A percentile compares a stretch with the other conserved stretches of the same genome.
Evolutionary conservation across 92 coral and sea anemone genomes (phyloP).

Genomic region (Umimayanthus chanpuru): DNA sequence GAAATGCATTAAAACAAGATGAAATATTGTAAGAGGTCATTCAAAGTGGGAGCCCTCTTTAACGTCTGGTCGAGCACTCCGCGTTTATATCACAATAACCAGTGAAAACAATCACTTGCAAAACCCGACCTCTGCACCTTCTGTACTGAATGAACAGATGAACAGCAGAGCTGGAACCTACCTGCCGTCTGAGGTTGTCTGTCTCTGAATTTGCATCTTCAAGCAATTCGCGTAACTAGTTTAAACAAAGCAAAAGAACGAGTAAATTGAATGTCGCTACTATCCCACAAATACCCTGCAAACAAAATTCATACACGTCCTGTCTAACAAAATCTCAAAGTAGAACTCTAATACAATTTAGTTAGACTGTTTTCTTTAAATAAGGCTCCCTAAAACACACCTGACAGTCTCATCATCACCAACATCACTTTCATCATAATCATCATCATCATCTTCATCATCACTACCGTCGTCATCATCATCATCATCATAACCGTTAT

Average conservation of each 20-base stretch:
- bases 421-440: too few species aligned
- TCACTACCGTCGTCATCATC: too few species aligned
- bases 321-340: too few species aligned
- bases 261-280: neutral
- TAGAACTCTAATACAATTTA: too few species aligned
- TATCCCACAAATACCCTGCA: neutral
- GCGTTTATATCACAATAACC: neutral
- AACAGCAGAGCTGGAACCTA: conserved; percentile 24
- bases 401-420: too few species aligned
- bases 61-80: neutral
- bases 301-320: too few species aligned
- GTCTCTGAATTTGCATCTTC: conserved; percentile 90
- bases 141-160: neutral
- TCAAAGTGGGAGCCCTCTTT: neutral
- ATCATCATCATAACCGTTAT: too few species aligned
- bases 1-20: too few species aligned
- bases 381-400: too few species aligned
- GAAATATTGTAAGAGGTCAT: neutral
- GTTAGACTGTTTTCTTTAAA: too few species aligned
- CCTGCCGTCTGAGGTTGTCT: conserved; percentile 82
- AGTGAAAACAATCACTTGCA: too few species aligned
- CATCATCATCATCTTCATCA: too few species aligned
- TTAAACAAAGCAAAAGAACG: conserved; percentile 8
- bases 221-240: conserved; percentile 76
- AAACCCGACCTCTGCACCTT: neutral